These are phyloP conservation scores for Botia almorhae DNA, from an alignment of 2,797 vertebrate species.

Conservation along the genomic window DNA sequence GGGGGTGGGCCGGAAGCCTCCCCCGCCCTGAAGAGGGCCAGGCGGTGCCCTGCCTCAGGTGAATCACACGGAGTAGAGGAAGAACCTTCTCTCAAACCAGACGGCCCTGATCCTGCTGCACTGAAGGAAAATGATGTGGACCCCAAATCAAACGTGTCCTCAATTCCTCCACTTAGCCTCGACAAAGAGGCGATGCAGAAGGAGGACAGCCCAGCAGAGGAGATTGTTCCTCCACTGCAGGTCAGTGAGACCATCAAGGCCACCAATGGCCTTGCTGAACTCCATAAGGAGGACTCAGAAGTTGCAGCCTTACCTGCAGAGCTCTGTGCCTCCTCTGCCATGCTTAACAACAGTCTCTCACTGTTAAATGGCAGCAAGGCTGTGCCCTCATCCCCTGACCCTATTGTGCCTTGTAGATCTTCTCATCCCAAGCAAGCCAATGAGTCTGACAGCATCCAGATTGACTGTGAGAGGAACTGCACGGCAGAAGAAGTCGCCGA, in stretches of 20 bases:
- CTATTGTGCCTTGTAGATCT: conserved; percentile 96
- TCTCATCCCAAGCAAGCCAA: conserved; percentile 84
- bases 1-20: conserved; percentile 74
- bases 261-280: conserved; percentile 89
- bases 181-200: conserved; percentile 73
- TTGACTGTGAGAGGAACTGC: conserved; percentile 52
- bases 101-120: conserved; percentile 79
- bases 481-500: conserved; percentile 78
- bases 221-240: conserved; percentile 70
- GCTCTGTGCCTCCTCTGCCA: conserved; percentile 80
- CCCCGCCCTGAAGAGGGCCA: conserved; percentile 89
- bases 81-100: conserved; percentile 77
- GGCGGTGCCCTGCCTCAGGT: conserved; percentile 87
- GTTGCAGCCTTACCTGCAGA: conserved; percentile 76
- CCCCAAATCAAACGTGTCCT: conserved; percentile 53
- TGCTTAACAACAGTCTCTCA: conserved; percentile 73
- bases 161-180: conserved; percentile 59
- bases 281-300: conserved; percentile 76
- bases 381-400: conserved; percentile 80
- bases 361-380: conserved; percentile 86
- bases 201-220: conserved; percentile 83
- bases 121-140: conserved; percentile 81
- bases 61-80: conserved; percentile 87
- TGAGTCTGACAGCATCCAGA: conserved; percentile 63
- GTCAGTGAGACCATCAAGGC: conserved; percentile 81